These are phyloP conservation scores for Lanius ludovicianus DNA, from an alignment of 2,113 vertebrate genomes.

Conservation along the genomic window DNA sequence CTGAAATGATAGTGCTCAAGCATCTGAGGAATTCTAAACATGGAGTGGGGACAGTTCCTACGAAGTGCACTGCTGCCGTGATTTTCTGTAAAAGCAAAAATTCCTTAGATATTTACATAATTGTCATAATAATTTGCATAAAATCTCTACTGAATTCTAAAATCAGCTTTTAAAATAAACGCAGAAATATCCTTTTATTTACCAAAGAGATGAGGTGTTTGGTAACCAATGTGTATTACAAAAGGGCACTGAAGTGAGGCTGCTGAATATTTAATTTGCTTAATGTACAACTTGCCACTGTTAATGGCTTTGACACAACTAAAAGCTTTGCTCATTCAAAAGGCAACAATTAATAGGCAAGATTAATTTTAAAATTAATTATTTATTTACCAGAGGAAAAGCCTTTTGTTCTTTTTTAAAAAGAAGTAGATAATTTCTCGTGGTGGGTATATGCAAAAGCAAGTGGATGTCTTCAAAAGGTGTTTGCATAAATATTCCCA, in stretches of 20 bases:
- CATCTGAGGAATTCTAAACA: not conserved
- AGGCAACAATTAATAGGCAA: slow-evolving; percentile 45
- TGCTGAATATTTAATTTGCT: slow-evolving; percentile 45
- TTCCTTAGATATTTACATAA: not conserved
- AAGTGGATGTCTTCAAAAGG: not conserved
- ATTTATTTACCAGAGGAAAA: not conserved
- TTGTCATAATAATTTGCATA: not conserved
- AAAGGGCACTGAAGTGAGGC: not conserved
- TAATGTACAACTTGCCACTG: not conserved
- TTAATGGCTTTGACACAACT: slow-evolving; percentile 42
- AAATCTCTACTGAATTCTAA: not conserved
- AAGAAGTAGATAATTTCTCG: not conserved
- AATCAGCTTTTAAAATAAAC: not conserved
- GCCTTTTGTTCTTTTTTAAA: not conserved
- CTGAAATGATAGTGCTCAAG: not conserved
- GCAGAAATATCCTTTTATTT: not conserved
- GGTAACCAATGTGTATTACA: not conserved
- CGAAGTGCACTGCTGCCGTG: not conserved
- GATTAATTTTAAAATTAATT: slow-evolving; percentile 21
- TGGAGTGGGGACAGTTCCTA: not conserved
- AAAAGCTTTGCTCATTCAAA: slow-evolving; percentile 49
- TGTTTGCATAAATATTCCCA: not conserved
- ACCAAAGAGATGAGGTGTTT: not conserved
- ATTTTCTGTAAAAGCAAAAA: not conserved
- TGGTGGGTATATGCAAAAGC: not conserved